Base-by-base conservation (phyloP, 2,113 vertebrate species). In the Trematomus loennbergii region DNA sequence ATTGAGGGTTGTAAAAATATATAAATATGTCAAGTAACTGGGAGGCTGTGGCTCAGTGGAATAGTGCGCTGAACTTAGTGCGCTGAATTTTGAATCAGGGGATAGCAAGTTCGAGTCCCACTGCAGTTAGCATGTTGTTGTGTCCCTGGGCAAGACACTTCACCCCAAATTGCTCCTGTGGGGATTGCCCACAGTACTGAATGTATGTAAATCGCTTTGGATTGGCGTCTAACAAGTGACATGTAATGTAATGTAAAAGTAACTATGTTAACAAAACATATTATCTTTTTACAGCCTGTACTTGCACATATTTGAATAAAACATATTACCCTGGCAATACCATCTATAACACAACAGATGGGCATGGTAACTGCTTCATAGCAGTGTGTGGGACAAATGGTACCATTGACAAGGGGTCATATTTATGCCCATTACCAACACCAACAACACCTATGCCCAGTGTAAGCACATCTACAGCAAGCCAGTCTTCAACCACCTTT, bases 271-370 rank as follows among this genome's bases (percentile, higher is more conserved):
- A 72, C 3, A 57, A 25, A 49, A 40, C 3, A 11, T 57, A 1
- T 80, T 0, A 16, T 40, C 9, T 65, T 2, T 62, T 79, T 77
- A 65, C 79, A 98, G 97, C 94, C 62, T 98, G 97, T 18, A 49
- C 84, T 72, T 98, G 97, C 68, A 79, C 53, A 76, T 98, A 97
- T 5, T 79, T 89, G 0, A 95, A 95, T 0, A 91, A 69, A 49
- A 91, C 4, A n/a, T 96, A 95, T 87, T 75, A 50, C 0, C 87
- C 90, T 0, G 89, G 93, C 0, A 90, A 92, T 0, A 81, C 93
- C 40, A 91, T 98, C 78, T 98, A 98, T 78, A 84, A 95, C 75
- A 98, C 96, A 0, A 95, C 94, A 0, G 96, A 98, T 9, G 97
- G 97, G 22, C 90, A 74, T 1, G 96, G 96, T 12, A 93, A 91